phyloP scores from a whole-genome alignment of 64 coral and sea anemone species.

The Acropora yongei region DNA sequence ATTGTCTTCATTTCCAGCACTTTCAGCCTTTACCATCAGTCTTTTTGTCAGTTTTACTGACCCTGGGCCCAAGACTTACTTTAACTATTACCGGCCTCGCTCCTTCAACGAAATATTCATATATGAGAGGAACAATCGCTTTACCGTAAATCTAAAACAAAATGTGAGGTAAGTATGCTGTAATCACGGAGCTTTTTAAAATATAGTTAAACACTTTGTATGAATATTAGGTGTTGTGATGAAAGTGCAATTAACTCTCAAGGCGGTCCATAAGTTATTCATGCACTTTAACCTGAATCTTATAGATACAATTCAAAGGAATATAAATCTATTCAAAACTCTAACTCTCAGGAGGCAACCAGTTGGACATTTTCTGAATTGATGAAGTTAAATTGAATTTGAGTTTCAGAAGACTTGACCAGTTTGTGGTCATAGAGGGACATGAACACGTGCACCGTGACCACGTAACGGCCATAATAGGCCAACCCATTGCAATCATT shows the following conservation, averaged over 20 bases:
- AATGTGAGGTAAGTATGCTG: conserved; percentile 1
- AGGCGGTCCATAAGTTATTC: background rate
- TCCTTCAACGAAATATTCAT: conserved; percentile 57
- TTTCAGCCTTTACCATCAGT: conserved; percentile 63
- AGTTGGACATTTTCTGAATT: too few species aligned
- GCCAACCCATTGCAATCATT: too few species aligned
- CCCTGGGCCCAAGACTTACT: conserved; percentile 34
- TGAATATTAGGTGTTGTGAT: too few species aligned
- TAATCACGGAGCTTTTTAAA: background rate
- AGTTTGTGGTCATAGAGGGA: too few species aligned
- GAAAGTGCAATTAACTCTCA: background rate
- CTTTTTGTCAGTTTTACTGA: conserved; percentile 71
- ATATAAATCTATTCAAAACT: too few species aligned
- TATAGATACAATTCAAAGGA: too few species aligned
- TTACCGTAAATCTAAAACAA: conserved; percentile 35
- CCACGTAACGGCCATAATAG: too few species aligned
- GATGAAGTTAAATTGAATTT: too few species aligned
- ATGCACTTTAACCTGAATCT: background rate
- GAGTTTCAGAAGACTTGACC: too few species aligned
- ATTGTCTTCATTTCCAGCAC: background rate
- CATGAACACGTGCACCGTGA: too few species aligned
- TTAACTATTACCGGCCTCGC: conserved; percentile 36
- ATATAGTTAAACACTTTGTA: too few species aligned
- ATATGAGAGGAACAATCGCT: background rate
- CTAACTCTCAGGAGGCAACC: too few species aligned